Base-by-base conservation (phyloP, 2,797 vertebrate genomes). In the Dryobates pubescens region DNA sequence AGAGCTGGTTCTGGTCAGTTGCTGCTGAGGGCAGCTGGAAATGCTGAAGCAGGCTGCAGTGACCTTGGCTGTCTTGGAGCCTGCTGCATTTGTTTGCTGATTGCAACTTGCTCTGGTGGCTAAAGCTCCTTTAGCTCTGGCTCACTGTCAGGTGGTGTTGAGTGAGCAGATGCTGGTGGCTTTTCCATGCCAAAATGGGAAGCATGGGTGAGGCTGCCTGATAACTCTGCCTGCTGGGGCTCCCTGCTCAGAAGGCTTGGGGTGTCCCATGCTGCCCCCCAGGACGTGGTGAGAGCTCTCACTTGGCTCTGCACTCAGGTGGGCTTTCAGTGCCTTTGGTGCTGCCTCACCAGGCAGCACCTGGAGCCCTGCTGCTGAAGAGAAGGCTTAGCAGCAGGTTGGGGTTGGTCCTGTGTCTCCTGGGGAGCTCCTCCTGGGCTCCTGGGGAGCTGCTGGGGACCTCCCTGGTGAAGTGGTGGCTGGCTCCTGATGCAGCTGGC, bases 1-100 rank as follows among this genome's bases (percentile, higher is more conserved):
- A 83, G 68, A 79, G 34, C 89, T 89, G 9, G 86, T 93, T 93
- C 94, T 88, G 64, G 88, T 95, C 85, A 89, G 94, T 32, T 18
- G 24, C 59, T 24, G 62, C 80, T 70, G 86, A 56, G 70, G 54
- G 57, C 58, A 57, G 34, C 57, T 41, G 10, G 43, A 58, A 49
- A 71, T 71, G 70, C 49, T 58, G 7, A 22, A 61, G 29, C 71
- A 70, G 90, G 34, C 87, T 90, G 53, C 63, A 56, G 36, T 94
- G 93, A 97, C 96, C 95, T 97, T 95, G 89, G 34, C 63, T 36
- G 3, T 75, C 67, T 89, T 76, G 1, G 3, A 65, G 79, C 27
- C n/a, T 58, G 14, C 69, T 67, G 87, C 87, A 41, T 51, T 85
- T 32, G 5, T 13, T 61, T 76, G 71, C 27, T 81, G 82, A 53